Percentiles rank a stretch among this genome's conserved stretches.
Evolutionary conservation across 2,113 vertebrate genomes (phyloP).

Genomic region (Xiphophorus couchianus): DNA sequence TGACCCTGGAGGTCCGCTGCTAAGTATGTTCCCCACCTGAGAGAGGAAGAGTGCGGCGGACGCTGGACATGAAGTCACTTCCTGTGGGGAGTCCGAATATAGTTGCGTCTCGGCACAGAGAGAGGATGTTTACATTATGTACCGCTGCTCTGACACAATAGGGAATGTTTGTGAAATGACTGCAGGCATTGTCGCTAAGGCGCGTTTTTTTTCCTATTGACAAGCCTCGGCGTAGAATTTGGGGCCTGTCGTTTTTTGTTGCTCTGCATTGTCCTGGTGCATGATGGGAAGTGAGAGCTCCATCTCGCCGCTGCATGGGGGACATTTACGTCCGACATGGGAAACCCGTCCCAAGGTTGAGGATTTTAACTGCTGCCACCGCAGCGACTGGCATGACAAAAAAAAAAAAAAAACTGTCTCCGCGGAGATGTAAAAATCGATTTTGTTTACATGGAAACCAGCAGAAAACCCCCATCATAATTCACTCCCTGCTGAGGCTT

Average conservation of each 20-base stretch:
- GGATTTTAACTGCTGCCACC: constrained; percentile 3
- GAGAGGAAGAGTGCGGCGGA: constrained; percentile 69
- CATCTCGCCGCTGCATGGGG: neutral
- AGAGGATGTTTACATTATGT: constrained; percentile 68
- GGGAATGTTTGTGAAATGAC: constrained; percentile 59
- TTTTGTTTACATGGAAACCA: constrained; percentile 31
- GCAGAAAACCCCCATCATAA: neutral
- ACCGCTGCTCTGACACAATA: constrained; percentile 63
- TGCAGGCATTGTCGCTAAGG: constrained; percentile 50
- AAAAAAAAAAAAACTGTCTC: neutral
- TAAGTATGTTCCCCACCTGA: constrained; percentile 53
- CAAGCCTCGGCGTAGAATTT: constrained; percentile 2
- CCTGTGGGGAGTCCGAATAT: constrained; percentile 65
- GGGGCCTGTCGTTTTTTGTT: constrained; percentile 21
- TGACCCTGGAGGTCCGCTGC: constrained; percentile 13
- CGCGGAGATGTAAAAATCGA: neutral
- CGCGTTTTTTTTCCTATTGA: constrained; percentile 21
- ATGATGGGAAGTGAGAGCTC: constrained; percentile 45
- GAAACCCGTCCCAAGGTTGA: constrained; percentile 25
- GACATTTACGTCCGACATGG: neutral
- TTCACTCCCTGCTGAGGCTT: constrained; percentile 2
- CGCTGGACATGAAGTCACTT: constrained; percentile 72
- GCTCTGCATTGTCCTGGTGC: constrained; percentile 28
- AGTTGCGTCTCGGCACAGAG: constrained; percentile 47
- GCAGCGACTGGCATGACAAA: neutral